Conservation (phyloP, 2,797 vertebrate genomes). For the Pangasius sanitwongsei region DNA sequence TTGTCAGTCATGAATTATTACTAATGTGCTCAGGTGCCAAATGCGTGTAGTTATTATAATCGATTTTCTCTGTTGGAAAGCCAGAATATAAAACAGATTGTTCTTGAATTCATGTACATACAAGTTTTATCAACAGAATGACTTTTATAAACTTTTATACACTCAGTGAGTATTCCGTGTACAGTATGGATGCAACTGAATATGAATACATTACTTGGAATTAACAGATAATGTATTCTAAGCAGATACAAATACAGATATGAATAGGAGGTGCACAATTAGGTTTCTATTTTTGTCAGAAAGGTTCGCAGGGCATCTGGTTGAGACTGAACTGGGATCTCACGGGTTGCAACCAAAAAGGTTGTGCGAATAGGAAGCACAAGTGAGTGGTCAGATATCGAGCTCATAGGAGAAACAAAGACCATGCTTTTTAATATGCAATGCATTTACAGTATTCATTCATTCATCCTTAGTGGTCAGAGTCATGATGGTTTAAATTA, state of each 20-base stretch:
- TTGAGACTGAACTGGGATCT: background rate
- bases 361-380: background rate
- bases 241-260: background rate
- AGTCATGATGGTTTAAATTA: background rate
- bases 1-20: slow-evolving; percentile 33
- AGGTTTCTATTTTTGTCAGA: background rate
- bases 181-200: background rate
- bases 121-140: slow-evolving; percentile 3
- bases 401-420: background rate
- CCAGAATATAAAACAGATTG: slow-evolving; percentile 21
- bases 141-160: background rate
- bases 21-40: background rate
- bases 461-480: background rate
- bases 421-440: background rate
- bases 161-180: no score
- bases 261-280: background rate
- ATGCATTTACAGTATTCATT: background rate
- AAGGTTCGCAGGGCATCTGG: background rate
- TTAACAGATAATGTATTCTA: background rate
- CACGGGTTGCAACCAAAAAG: background rate
- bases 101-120: slow-evolving; percentile 1
- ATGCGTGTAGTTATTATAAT: slow-evolving; percentile 11
- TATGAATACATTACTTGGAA: background rate
- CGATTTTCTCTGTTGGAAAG: slow-evolving; percentile 1
- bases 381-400: background rate